phyloP scores from a whole-genome alignment of 2,888 invertebrate species.

The Bedellia somnulentella region DNA sequence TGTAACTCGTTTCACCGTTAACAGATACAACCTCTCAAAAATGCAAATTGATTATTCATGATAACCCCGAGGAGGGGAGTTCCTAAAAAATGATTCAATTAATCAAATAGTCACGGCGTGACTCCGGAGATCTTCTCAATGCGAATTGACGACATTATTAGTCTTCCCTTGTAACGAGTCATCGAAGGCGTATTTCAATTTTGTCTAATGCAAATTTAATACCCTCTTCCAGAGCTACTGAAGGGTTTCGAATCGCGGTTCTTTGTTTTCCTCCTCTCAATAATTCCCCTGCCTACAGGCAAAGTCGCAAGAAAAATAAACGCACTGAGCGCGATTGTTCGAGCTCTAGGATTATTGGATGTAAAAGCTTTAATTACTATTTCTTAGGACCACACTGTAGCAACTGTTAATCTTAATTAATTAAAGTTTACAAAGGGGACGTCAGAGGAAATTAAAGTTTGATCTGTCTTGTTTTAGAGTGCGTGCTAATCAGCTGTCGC shows the following conservation, averaged over 20 bases:
- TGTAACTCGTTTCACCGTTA: no score
- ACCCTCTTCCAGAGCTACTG: constrained; percentile 35
- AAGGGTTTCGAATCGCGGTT: constrained; percentile 43
- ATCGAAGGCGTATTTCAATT: constrained; percentile 58
- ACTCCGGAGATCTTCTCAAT: constrained; percentile 40
- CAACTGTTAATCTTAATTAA: constrained; percentile 47
- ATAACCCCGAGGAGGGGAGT: constrained; percentile 19
- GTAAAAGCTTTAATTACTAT: constrained; percentile 27
- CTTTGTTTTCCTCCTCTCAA: constrained; percentile 38
- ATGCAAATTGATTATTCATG: constrained; percentile 18
- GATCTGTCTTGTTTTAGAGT: constrained; percentile 5
- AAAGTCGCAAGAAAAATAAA: constrained; percentile 8
- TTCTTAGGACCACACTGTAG: constrained; percentile 21
- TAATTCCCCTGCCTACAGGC: constrained; percentile 4
- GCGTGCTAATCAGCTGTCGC: no score
- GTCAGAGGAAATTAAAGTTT: constrained; percentile 7
- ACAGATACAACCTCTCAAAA: no score
- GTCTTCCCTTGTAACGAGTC: constrained; percentile 46
- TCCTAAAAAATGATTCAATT: constrained; percentile 50
- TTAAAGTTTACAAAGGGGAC: constrained; percentile 21
- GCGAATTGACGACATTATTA: constrained; percentile 52
- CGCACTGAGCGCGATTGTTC: constrained; percentile 11
- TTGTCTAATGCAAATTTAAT: constrained; percentile 60
- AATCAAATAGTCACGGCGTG: constrained; percentile 53
- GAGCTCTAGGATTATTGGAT: constrained; percentile 1